phyloP scores from a whole-genome alignment of 2,888 invertebrate genomes.

The Rhamnusium bicolor region DNA sequence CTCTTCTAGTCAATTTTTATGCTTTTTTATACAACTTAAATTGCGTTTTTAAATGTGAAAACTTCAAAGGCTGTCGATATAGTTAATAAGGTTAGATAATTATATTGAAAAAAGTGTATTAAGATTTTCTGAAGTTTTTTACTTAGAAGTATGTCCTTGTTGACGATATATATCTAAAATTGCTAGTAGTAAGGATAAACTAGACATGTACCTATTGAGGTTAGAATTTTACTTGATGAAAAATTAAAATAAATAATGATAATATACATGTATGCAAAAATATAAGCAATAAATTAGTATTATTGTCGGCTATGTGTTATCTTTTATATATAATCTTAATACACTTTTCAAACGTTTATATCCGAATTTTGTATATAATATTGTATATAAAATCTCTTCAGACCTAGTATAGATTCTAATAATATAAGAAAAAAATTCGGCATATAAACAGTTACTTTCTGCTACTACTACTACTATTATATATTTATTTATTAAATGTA shows the following conservation, averaged over 20 bases:
- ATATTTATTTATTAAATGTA: slow-evolving; percentile 31
- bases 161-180: not conserved
- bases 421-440: slow-evolving; percentile 11
- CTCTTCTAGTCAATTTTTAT: slow-evolving; percentile 66
- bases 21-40: slow-evolving; percentile 52
- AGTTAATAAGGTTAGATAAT: slow-evolving; percentile 37
- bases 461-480: slow-evolving; percentile 12
- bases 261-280: not conserved
- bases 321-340: slow-evolving; percentile 21
- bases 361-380: slow-evolving; percentile 31
- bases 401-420: slow-evolving; percentile 24
- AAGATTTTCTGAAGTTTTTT: slow-evolving; percentile 12
- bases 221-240: not conserved
- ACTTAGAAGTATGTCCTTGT: slow-evolving; percentile 8
- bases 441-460: slow-evolving; percentile 26
- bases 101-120: slow-evolving; percentile 20
- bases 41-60: slow-evolving; percentile 53
- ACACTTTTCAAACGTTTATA: slow-evolving; percentile 28
- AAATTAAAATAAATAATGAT: slow-evolving; percentile 3
- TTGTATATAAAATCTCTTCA: slow-evolving; percentile 28
- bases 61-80: slow-evolving; percentile 63
- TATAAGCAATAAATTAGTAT: slow-evolving; percentile 26
- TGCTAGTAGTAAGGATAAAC: not conserved
- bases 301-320: slow-evolving; percentile 15
- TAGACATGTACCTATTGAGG: not conserved